phyloP scores from a whole-genome alignment of 2,888 invertebrate genomes.

The Carcina quercana region DNA sequence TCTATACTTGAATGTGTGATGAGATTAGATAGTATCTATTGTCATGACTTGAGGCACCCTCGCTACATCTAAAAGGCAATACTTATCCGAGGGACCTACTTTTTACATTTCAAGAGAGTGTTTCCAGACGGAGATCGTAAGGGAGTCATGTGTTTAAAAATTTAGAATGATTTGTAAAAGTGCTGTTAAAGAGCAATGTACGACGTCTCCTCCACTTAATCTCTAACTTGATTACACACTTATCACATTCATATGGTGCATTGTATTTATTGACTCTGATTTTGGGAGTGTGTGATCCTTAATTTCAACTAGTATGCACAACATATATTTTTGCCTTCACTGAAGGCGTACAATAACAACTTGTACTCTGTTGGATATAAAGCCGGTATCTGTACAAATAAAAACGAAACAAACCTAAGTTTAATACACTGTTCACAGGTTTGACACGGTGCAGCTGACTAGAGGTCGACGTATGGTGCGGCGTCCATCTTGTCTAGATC shows the following conservation, averaged over 20 bases:
- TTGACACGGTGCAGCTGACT: slow-evolving; percentile 37
- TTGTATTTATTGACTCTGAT: slow-evolving; percentile 58
- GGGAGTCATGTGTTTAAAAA: too few relatives aligned
- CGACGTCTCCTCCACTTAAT: slow-evolving; percentile 23
- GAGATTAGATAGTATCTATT: slow-evolving; percentile 39
- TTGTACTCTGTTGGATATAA: slow-evolving; percentile 58
- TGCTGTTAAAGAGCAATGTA: not conserved
- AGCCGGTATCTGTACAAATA: slow-evolving; percentile 52
- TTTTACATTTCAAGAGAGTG: too few relatives aligned
- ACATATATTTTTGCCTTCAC: slow-evolving; percentile 51
- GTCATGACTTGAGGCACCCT: slow-evolving; percentile 43
- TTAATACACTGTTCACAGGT: slow-evolving; percentile 38
- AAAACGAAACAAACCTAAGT: slow-evolving; percentile 40
- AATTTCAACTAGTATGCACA: slow-evolving; percentile 4
- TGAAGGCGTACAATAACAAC: slow-evolving; percentile 57
- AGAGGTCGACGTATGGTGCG: slow-evolving; percentile 63
- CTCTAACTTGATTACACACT: slow-evolving; percentile 33
- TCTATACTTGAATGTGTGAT: too few relatives aligned
- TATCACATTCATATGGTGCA: slow-evolving; percentile 48
- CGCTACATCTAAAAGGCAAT: slow-evolving; percentile 3
- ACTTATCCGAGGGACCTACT: too few relatives aligned
- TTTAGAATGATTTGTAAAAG: too few relatives aligned
- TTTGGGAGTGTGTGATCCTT: slow-evolving; percentile 55
- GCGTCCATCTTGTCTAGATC: slow-evolving; percentile 65
- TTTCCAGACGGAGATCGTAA: too few relatives aligned